A percentile compares a stretch with the other conserved stretches of the same genome.
These are phyloP conservation scores for Cephus nigrinus DNA, from an alignment of 2,888 invertebrate species.

Conservation along the genomic window DNA sequence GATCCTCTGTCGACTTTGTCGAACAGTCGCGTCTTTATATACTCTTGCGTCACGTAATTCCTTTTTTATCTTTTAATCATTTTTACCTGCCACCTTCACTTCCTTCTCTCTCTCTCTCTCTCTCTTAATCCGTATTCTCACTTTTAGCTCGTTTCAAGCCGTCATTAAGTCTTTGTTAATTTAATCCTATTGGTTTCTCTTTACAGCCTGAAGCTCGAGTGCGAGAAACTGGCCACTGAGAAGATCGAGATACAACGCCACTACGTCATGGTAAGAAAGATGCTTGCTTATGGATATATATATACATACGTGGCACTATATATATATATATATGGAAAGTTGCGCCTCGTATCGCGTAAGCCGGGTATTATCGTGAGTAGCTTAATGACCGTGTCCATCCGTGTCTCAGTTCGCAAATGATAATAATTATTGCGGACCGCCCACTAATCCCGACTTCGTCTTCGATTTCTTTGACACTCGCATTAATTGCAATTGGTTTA, in stretches of 20 bases:
- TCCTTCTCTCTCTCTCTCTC: not conserved
- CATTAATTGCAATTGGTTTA: not conserved
- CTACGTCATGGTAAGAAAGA: slow-evolving; percentile 84
- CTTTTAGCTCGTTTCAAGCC: not conserved
- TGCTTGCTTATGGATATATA: not conserved
- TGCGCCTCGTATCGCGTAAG: not conserved
- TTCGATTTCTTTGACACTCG: not conserved
- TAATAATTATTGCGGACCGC: not conserved
- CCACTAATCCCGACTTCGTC: not conserved
- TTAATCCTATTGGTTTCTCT: slow-evolving; percentile 18
- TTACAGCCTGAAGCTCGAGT: slow-evolving; percentile 84
- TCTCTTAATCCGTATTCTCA: slow-evolving; percentile 10
- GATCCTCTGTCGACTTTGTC: not conserved
- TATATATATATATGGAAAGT: not conserved
- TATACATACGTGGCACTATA: not conserved
- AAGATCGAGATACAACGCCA: slow-evolving; percentile 92
- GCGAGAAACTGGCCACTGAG: slow-evolving; percentile 89
- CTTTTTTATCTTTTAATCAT: not conserved
- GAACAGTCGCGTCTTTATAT: not conserved
- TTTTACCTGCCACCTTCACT: not conserved
- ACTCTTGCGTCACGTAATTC: not conserved
- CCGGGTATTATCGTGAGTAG: not conserved
- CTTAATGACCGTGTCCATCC: not conserved
- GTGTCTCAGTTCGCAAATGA: not conserved
- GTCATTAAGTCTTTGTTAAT: not conserved